Percentiles rank a stretch among this genome's conserved stretches.
These are phyloP conservation scores for Oligia strigilis DNA, from an alignment of 2,888 invertebrate genomes.

Conservation along the genomic window DNA sequence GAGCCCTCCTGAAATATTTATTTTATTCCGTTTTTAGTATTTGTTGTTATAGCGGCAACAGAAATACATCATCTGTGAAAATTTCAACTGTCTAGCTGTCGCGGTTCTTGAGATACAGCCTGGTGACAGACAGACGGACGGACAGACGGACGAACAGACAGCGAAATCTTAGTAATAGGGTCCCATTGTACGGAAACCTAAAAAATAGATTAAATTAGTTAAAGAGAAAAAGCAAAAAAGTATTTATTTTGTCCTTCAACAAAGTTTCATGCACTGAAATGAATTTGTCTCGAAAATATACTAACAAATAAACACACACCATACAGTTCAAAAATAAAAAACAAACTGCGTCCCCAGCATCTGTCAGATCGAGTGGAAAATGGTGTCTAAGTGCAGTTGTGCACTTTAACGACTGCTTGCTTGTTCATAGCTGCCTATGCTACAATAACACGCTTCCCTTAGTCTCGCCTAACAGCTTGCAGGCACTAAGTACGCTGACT, in stretches of 20 bases:
- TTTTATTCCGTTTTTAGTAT: too few relatives aligned
- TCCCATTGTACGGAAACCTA: too few relatives aligned
- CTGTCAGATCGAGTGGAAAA: conserved; percentile 8
- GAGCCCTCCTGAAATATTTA: too few relatives aligned
- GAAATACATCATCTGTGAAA: too few relatives aligned
- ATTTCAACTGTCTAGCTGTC: too few relatives aligned
- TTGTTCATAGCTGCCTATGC: conserved; percentile 13
- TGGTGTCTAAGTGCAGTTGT: conserved; percentile 39
- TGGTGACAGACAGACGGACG: too few relatives aligned
- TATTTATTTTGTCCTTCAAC: too few relatives aligned
- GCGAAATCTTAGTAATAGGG: too few relatives aligned
- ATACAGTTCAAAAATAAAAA: background rate
- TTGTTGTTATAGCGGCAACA: too few relatives aligned
- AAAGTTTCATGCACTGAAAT: background rate
- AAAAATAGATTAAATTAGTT: background rate
- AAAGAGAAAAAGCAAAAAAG: background rate
- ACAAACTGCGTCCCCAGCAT: conserved; percentile 3
- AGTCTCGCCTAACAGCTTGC: conserved; percentile 18
- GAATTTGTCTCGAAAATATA: background rate
- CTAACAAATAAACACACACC: background rate
- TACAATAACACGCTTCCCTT: conserved; percentile 22
- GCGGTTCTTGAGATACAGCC: too few relatives aligned
- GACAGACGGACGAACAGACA: too few relatives aligned
- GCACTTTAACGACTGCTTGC: conserved; percentile 23
- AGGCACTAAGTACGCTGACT: conserved; percentile 17